phyloP scores from a whole-genome alignment of 2,797 vertebrate genomes.

The Thunnus albacares region DNA sequence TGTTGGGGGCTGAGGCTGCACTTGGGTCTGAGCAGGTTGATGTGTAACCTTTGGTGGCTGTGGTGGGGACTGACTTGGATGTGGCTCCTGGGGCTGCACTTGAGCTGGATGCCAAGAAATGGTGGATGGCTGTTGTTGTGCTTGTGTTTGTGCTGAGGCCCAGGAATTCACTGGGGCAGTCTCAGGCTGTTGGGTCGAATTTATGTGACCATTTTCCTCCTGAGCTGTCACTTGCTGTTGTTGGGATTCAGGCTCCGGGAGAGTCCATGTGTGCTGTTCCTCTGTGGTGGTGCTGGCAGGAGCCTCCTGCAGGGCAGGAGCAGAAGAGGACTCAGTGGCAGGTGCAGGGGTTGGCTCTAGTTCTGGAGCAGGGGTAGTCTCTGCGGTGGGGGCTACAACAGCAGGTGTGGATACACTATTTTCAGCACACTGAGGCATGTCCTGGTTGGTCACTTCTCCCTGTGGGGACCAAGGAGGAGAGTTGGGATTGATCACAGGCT shows the following conservation, averaged over 20 bases:
- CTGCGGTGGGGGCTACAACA: constrained; percentile 73
- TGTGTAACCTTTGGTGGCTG: constrained; percentile 73
- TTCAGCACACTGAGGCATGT: constrained; percentile 87
- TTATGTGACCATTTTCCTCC: constrained; percentile 68
- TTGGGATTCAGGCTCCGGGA: constrained; percentile 79
- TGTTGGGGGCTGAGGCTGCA: constrained; percentile 68
- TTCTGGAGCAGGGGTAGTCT: constrained; percentile 68
- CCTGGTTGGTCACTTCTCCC: constrained; percentile 82
- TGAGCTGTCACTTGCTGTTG: constrained; percentile 72
- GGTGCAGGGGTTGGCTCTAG: constrained; percentile 77
- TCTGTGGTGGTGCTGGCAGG: constrained; percentile 58
- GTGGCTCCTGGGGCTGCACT: constrained; percentile 74
- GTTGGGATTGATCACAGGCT: constrained; percentile 90
- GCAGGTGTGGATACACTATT: constrained; percentile 84
- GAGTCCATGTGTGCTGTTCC: constrained; percentile 77
- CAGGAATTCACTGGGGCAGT: constrained; percentile 65
- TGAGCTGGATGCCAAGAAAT: constrained; percentile 78
- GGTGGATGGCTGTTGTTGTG: constrained; percentile 75
- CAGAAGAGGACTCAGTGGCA: constrained; percentile 70
- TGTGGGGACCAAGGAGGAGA: constrained; percentile 92
- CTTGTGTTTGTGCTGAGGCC: constrained; percentile 76
- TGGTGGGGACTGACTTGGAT: constrained; percentile 68
- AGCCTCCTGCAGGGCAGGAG: constrained; percentile 63
- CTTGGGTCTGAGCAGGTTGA: constrained; percentile 70
- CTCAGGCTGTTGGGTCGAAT: constrained; percentile 71